Evolutionary conservation across 2,797 vertebrate genomes (phyloP), one percentile per base, ranked within the genome.

Genomic region (Coregonus suidteri): DNA sequence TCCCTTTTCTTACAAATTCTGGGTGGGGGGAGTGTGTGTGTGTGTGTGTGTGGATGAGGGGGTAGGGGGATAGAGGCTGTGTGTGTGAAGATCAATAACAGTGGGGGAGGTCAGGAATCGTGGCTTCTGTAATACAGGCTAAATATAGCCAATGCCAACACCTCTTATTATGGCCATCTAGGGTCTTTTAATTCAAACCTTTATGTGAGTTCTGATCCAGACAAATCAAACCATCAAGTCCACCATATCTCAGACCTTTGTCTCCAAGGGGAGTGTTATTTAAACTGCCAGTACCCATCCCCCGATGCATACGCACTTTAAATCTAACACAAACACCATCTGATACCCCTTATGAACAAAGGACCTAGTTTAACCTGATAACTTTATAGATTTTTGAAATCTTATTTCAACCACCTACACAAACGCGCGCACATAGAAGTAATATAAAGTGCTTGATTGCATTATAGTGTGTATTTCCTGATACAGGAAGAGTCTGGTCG

Each of bases 11-110:
- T 90, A 87, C 85, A 30, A 11, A 65, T 30, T 25, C 13, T 62
- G 90, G 88, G 87, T 89, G 87, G 73, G 67, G 64, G 52, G 41
- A 73, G 54, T 81, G 75, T 88, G 84, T 79, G 84, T 18, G 81
- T n/a, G 68, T 77, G 71, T 73, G 47, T 85, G 93, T 90, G 77
- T 84, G 75, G 85, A 82, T 72, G 77, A 82, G 88, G 91, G 93
- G 93, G 94, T 91, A 88, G 89, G 92, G 91, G 89, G 80, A 85
- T 88, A 90, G 91, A 91, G 92, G 92, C 92, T 91, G 91, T 92
- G 94, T 91, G 91, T 92, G 94, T 94, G 91, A 47, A 47, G 91
- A 97, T 97, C 96, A 96, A 96, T 96, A 94, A 89, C 87, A 87
- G 91, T 91, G 90, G 93, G 74, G 90, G 90, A 94, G 91, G 81